phyloP scores from a whole-genome alignment of 2,113 vertebrate species.

The Aramus guarauna region DNA sequence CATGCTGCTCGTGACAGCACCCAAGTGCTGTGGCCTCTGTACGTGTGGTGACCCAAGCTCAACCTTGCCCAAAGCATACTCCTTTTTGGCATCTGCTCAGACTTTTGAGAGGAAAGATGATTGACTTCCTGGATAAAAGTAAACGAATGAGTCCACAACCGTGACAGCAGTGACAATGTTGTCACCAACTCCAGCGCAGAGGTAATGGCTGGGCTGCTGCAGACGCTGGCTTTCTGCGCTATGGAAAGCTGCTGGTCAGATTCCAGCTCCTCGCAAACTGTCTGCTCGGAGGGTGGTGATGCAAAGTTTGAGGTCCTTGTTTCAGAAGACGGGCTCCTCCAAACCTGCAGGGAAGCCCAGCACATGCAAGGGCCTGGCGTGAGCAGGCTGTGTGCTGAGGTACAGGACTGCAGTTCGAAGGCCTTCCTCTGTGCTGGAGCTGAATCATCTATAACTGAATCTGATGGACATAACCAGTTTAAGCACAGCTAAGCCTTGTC shows the following conservation, averaged over 20 bases:
- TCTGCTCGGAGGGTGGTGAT: fast-evolving
- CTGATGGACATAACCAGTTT: slow-evolving; percentile 31
- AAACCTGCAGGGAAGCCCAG: neutral
- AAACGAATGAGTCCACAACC: neutral
- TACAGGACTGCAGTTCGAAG: neutral
- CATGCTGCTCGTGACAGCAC: neutral
- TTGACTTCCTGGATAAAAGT: fast-evolving
- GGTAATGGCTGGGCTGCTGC: neutral
- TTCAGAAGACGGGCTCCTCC: neutral
- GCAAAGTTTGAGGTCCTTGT: fast-evolving
- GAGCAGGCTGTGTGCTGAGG: neutral
- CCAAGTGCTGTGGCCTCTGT: neutral
- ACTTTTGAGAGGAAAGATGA: neutral
- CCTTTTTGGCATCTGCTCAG: neutral
- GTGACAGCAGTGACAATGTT: neutral
- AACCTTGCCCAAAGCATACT: fast-evolving
- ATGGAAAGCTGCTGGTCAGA: neutral
- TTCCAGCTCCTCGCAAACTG: neutral
- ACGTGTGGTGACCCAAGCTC: fast-evolving
- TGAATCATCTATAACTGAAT: neutral
- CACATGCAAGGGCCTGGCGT: fast-evolving
- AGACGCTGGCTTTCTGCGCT: fast-evolving
- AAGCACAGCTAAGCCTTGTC: slow-evolving; percentile 42
- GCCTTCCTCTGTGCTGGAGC: neutral
- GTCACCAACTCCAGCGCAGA: neutral